These are phyloP conservation scores for Clavelina lepadiformis DNA, from an alignment of 23 tunicate genomes.

Conservation along the genomic window DNA sequence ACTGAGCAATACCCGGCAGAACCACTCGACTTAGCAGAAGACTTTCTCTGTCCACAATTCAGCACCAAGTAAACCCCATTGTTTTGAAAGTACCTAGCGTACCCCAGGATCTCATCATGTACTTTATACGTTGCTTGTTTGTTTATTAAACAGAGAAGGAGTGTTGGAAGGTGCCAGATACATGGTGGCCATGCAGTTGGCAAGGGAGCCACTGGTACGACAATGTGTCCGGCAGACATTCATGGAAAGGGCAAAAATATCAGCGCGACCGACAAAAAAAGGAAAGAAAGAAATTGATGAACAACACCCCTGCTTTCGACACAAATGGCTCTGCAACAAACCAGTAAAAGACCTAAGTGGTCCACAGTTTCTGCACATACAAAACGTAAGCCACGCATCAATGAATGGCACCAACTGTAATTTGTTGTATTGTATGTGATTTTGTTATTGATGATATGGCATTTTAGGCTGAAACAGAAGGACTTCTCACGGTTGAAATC, in stretches of 20 bases:
- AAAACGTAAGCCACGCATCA: conserved; percentile 49
- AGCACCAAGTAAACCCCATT: conserved; percentile 44
- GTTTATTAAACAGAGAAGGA: conserved; percentile 51
- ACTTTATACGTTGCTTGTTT: background rate
- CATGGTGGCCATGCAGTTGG: conserved; percentile 98
- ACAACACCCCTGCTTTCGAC: conserved; percentile 46
- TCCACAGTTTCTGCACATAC: conserved; percentile 57
- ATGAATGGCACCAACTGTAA: background rate
- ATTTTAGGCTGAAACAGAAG: conserved; percentile 72
- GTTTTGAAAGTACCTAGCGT: background rate
- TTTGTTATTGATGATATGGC: background rate
- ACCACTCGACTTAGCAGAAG: conserved; percentile 85
- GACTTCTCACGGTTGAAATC: conserved; percentile 54
- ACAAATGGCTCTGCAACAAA: conserved; percentile 73
- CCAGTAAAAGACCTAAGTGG: conserved; percentile 77
- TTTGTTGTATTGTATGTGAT: background rate
- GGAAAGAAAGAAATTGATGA: conserved; percentile 93
- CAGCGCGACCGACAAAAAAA: conserved; percentile 77
- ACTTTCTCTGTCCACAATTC: conserved; percentile 84
- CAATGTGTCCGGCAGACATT: conserved; percentile 91
- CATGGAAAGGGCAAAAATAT: conserved; percentile 69
- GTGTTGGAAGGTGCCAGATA: conserved; percentile 90
- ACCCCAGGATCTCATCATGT: background rate
- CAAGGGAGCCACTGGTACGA: conserved; percentile 91
- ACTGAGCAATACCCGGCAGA: conserved; percentile 81